A percentile compares a stretch with the other conserved stretches of the same genome.
Conservation (phyloP, 1,140 invertebrate species). For the Drosophila fuyamai region DNA sequence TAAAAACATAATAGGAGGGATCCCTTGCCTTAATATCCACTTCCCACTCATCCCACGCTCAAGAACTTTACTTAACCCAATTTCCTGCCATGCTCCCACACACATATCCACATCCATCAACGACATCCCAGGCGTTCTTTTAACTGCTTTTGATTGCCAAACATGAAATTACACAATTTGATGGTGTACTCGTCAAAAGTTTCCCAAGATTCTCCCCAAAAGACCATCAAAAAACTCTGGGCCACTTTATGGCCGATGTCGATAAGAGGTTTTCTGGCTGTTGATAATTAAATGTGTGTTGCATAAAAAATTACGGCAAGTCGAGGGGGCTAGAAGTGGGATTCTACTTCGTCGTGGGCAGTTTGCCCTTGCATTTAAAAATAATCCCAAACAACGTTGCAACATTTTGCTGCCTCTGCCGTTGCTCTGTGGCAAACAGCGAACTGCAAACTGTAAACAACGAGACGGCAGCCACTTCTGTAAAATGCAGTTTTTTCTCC, state of each 20-base stretch:
- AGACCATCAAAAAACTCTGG: conserved; percentile 9
- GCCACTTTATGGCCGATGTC: conserved; percentile 39
- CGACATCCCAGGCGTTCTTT: conserved; percentile 20
- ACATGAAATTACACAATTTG: conserved; percentile 43
- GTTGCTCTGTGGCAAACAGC: conserved; percentile 26
- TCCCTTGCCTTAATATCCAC: conserved; percentile 17
- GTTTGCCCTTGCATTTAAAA: conserved; percentile 77
- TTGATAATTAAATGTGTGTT: conserved; percentile 72
- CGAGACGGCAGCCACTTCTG: conserved; percentile 36
- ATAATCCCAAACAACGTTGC: conserved; percentile 66
- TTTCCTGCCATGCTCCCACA: conserved; percentile 29
- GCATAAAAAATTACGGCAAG: conserved; percentile 28
- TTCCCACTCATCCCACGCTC: conserved; percentile 21
- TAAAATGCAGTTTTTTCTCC: conserved; percentile 45
- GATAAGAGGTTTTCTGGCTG: conserved; percentile 25
- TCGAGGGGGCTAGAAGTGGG: conserved; percentile 10
- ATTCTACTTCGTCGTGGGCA: conserved; percentile 53
- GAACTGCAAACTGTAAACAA: conserved; percentile 43
- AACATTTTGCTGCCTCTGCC: conserved; percentile 35
- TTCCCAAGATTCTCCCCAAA: conserved; percentile 19
- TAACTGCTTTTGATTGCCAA: conserved; percentile 42
- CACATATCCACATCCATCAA: conserved; percentile 20
- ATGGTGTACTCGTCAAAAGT: conserved; percentile 23
- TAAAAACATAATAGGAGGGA: not conserved
- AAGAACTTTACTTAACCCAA: conserved; percentile 49